Evolutionary conservation across 2,888 invertebrate species (phyloP).

Genomic region (Rugalucina vietnamica): DNA sequence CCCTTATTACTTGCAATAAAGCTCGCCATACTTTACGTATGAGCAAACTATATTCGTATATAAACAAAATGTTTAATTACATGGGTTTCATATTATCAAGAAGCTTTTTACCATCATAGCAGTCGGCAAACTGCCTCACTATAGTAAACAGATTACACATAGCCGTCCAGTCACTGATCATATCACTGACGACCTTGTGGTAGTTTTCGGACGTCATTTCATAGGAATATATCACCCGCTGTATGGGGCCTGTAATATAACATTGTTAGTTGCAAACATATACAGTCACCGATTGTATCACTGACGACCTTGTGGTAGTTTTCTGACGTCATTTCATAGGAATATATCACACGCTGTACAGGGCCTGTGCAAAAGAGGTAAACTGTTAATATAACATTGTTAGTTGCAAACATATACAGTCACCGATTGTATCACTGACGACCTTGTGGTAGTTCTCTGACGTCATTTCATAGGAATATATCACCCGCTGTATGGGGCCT

Average conservation of each 20-base stretch:
- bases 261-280: no score
- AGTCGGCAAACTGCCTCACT: constrained; percentile 92
- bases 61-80: no score
- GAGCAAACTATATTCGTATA: no score
- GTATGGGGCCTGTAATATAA: constrained; percentile 88
- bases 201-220: constrained; percentile 94
- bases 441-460: constrained; percentile 91
- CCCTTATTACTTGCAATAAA: no score
- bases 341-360: constrained; percentile 94
- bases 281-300: constrained; percentile 94
- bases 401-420: no score
- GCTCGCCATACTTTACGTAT: no score
- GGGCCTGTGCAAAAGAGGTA: constrained; percentile 89
- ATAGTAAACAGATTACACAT: constrained; percentile 95
- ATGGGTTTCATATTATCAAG: no score
- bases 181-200: constrained; percentile 92
- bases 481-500: constrained; percentile 94
- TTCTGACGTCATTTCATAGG: constrained; percentile 95
- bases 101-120: constrained; percentile 89
- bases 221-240: constrained; percentile 95
- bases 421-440: constrained; percentile 92
- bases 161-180: constrained; percentile 96
- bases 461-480: constrained; percentile 95
- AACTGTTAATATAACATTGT: no score
- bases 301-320: constrained; percentile 92